Base-by-base conservation (phyloP, 2,797 vertebrate genomes). In the Eleutherodactylus coqui region DNA sequence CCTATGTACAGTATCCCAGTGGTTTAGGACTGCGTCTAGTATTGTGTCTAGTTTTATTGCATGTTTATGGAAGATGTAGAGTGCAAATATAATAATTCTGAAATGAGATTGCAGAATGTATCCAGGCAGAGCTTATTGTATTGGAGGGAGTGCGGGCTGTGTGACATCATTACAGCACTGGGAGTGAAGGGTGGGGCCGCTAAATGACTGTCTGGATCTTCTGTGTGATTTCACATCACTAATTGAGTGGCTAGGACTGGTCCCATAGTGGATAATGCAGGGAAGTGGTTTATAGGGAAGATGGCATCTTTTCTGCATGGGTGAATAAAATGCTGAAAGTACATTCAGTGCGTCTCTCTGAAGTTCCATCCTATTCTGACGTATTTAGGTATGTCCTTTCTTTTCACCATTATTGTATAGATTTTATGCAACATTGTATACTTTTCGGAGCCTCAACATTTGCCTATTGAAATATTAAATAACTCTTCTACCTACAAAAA, bases 181-280 rank as follows among this genome's bases (percentile, higher is more conserved):
- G 89, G 89, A 89, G 87, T 16, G 4, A 89, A 93, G 95, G 94
- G 95, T 94, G 95, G 92, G 94, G 95, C 92, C 85, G 70, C 82
- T 27, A 16, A n/a, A 43, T 73, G 51, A 80, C 73, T 5, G 29
- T 83, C 89, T 76, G 60, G 47, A n/a, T 88, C 89, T 83, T 91
- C 90, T 87, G 43, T 76, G 76, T 88, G 79, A 87, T 89, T 88
- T 17, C 88, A 82, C 79, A 84, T 11, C 87, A 64, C 75, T 83
- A 89, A 60, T 73, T 90, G 11, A 3, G 82, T 90, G 89, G 85
- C 75, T 19, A 19, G 86, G 87, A 86, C 84, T 90, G 79, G 72
- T 89, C 90, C 86, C 89, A 82, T 53, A 7, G 13, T 72, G 76
- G 90, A 87, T 89, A 64, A 91, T 89, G 88, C 89, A 29, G 89